phyloP scores from a whole-genome alignment of 2,113 vertebrate species.

The Meles meles region DNA sequence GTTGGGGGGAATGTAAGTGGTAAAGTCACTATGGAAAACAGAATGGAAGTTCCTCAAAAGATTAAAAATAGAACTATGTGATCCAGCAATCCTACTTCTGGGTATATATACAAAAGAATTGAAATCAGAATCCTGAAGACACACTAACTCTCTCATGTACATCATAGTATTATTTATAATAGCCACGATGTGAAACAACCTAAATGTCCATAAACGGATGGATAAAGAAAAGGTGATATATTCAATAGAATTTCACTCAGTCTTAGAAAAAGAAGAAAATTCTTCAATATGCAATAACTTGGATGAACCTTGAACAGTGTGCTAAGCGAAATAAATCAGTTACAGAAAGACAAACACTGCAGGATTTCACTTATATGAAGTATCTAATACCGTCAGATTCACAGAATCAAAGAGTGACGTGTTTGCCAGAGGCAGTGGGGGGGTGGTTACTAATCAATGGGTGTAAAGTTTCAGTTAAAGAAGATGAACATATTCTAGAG shows the following conservation, averaged over 20 bases:
- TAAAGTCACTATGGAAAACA: not conserved
- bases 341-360: not conserved
- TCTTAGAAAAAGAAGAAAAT: not conserved
- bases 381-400: not conserved
- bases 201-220: not conserved
- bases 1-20: not conserved
- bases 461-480: not conserved
- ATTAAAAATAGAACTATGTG: not conserved
- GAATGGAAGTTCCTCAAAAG: not conserved
- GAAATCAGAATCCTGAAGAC: not conserved
- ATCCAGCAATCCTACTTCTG: not conserved
- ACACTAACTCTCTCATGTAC: not conserved
- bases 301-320: not conserved
- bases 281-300: not conserved
- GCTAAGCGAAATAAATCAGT: not conserved
- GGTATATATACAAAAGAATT: not conserved
- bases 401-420: not conserved
- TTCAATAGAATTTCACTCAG: not conserved
- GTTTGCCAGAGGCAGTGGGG: no score
- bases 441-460: not conserved
- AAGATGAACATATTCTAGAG: not conserved
- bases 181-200: not conserved
- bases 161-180: not conserved
- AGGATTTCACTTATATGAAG: not conserved
- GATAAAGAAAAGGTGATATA: not conserved